A percentile compares a stretch with the other conserved stretches of the same genome.
Conservation (phyloP, 1,140 invertebrate species). For the Gryllus bimaculatus region DNA sequence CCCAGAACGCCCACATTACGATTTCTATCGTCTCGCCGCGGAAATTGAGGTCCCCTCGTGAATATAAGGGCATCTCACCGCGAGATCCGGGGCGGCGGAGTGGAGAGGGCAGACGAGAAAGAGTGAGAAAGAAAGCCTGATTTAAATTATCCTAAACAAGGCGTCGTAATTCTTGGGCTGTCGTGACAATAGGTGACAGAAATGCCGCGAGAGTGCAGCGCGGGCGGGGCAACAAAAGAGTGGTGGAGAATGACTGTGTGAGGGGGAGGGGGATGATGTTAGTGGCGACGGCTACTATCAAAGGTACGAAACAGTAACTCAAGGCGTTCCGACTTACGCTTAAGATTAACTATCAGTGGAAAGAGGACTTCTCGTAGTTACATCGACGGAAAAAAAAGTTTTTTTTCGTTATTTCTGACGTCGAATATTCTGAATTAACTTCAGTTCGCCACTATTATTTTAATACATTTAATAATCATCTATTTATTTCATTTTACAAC, state of each 20-base stretch:
- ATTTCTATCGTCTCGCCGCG: not conserved
- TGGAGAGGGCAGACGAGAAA: not conserved
- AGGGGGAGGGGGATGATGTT: too few relatives aligned
- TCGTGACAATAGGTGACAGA: not conserved
- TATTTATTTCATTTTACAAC: too few relatives aligned
- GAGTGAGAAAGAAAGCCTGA: not conserved
- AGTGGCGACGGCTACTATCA: too few relatives aligned
- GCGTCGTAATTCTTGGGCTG: not conserved
- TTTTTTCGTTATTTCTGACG: too few relatives aligned
- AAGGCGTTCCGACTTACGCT: too few relatives aligned
- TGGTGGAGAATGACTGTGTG: not conserved
- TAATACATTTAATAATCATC: too few relatives aligned
- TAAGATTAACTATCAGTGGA: too few relatives aligned
- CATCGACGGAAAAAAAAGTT: too few relatives aligned
- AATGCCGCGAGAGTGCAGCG: not conserved
- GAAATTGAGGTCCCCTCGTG: not conserved
- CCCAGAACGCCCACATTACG: not conserved
- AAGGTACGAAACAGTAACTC: too few relatives aligned
- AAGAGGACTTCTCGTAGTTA: too few relatives aligned
- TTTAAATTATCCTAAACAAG: conserved; percentile 6
- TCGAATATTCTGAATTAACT: too few relatives aligned
- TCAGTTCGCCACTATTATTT: too few relatives aligned
- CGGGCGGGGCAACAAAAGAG: not conserved
- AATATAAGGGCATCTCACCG: not conserved
- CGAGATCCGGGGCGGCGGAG: not conserved